These are phyloP conservation scores for Aurelia sp. DNA, from an alignment of 30 jellyfish, hydroid and myxozoan genomes.

Conservation along the genomic window DNA sequence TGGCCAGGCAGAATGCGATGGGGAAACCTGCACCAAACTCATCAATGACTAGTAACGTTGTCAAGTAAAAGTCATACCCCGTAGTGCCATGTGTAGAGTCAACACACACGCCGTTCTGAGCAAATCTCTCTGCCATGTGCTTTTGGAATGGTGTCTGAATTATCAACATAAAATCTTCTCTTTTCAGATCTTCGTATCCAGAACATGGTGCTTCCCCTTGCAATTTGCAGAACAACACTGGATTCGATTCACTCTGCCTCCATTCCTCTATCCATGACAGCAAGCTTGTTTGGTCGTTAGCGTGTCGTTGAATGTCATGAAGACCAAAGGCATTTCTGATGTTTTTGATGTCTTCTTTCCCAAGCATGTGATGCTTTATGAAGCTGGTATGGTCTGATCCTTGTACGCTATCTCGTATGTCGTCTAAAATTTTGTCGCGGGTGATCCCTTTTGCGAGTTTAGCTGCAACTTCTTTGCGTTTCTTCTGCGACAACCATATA, in stretches of 20 bases:
- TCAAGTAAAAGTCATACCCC: neutral
- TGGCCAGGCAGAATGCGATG: neutral
- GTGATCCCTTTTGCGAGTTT: neutral
- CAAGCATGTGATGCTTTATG: neutral
- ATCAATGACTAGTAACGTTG: neutral
- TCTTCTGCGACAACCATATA: neutral
- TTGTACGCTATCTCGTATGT: neutral
- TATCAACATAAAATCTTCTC: neutral
- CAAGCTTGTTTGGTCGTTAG: neutral
- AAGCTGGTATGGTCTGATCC: neutral
- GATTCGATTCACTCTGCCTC: neutral
- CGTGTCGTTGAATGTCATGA: neutral
- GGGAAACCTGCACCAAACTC: neutral
- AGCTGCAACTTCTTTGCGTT: neutral
- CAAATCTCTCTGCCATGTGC: neutral
- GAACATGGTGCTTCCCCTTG: neutral
- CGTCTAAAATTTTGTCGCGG: neutral
- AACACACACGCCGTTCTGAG: neutral
- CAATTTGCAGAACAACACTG: neutral
- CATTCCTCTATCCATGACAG: neutral
- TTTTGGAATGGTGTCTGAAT: neutral
- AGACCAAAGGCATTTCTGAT: neutral
- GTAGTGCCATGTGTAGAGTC: slow-evolving; percentile 7
- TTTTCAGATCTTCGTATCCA: neutral
- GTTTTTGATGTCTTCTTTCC: neutral